Conservation (phyloP, 2,797 vertebrate genomes). For the Tiaroga cobitis region DNA sequence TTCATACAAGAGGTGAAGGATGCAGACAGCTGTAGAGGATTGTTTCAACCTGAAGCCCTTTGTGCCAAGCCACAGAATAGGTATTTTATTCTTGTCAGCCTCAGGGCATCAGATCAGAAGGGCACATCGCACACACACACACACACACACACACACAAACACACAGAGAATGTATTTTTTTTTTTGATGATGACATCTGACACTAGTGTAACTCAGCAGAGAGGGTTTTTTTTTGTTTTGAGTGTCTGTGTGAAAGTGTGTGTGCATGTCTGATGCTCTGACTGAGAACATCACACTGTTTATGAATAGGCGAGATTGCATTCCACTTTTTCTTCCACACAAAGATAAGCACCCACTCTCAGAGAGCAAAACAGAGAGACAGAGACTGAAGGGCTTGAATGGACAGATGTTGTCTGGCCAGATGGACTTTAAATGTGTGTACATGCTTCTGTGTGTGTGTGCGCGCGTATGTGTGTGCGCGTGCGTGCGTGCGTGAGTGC, state of each 20-base stretch:
- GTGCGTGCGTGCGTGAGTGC: background rate
- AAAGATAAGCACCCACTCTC: slow-evolving; percentile 7
- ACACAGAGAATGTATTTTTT: background rate
- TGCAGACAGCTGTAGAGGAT: slow-evolving; percentile 21
- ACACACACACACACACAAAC: too few relatives aligned
- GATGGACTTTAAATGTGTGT: slow-evolving; percentile 28
- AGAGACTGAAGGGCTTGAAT: slow-evolving; percentile 21
- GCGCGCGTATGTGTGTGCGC: background rate
- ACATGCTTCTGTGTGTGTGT: background rate
- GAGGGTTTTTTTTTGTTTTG: background rate
- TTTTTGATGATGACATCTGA: slow-evolving; percentile 13
- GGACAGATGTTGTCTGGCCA: slow-evolving; percentile 31
- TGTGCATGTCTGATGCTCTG: slow-evolving; percentile 36
- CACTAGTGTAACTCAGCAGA: background rate
- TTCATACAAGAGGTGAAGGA: background rate
- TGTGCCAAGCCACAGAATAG: slow-evolving; percentile 8
- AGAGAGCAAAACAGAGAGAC: slow-evolving; percentile 17
- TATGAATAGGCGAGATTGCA: slow-evolving; percentile 24
- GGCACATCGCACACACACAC: background rate
- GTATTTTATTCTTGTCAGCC: slow-evolving; percentile 35
- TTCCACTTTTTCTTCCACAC: slow-evolving; percentile 1
- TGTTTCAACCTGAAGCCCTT: slow-evolving; percentile 14
- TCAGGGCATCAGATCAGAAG: slow-evolving; percentile 17
- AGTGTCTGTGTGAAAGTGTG: slow-evolving; percentile 1
- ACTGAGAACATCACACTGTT: slow-evolving; percentile 29